Evolutionary conservation across 2,888 invertebrate genomes (phyloP).

Genomic region (Shargacucullia verbasci): DNA sequence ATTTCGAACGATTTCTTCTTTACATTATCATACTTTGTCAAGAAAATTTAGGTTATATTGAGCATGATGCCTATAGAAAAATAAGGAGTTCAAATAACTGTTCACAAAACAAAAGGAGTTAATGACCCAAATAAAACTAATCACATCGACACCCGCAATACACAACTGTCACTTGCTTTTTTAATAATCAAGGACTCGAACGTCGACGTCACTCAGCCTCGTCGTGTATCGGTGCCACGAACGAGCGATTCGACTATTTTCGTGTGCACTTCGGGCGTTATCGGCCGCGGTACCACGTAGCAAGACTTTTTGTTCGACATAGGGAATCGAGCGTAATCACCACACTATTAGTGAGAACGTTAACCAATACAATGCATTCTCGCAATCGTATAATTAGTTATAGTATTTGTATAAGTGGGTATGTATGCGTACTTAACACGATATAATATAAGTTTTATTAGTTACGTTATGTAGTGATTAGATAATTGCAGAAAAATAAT

Average conservation of each 20-base stretch:
- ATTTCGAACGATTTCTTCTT: background rate
- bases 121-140: slow-evolving; percentile 55
- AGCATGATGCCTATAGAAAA: background rate
- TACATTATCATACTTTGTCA: background rate
- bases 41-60: no score
- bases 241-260: slow-evolving; percentile 66
- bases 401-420: slow-evolving; percentile 27
- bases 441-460: slow-evolving; percentile 18
- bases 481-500: slow-evolving; percentile 31
- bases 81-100: background rate
- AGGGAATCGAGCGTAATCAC: slow-evolving; percentile 53
- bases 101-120: slow-evolving; percentile 39
- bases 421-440: slow-evolving; percentile 10
- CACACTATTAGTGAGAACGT: slow-evolving; percentile 55
- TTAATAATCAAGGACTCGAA: slow-evolving; percentile 74
- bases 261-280: slow-evolving; percentile 65
- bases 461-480: slow-evolving; percentile 29
- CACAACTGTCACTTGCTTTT: slow-evolving; percentile 70
- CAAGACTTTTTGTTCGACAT: slow-evolving; percentile 54
- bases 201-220: slow-evolving; percentile 65
- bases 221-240: slow-evolving; percentile 73
- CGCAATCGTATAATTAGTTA: slow-evolving; percentile 46
- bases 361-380: slow-evolving; percentile 56
- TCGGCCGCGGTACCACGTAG: slow-evolving; percentile 49
- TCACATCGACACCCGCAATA: slow-evolving; percentile 58